Evolutionary conservation across 2,113 vertebrate species (phyloP), one percentile per base, ranked within the genome.

Genomic region (Todiramphus chloris): DNA sequence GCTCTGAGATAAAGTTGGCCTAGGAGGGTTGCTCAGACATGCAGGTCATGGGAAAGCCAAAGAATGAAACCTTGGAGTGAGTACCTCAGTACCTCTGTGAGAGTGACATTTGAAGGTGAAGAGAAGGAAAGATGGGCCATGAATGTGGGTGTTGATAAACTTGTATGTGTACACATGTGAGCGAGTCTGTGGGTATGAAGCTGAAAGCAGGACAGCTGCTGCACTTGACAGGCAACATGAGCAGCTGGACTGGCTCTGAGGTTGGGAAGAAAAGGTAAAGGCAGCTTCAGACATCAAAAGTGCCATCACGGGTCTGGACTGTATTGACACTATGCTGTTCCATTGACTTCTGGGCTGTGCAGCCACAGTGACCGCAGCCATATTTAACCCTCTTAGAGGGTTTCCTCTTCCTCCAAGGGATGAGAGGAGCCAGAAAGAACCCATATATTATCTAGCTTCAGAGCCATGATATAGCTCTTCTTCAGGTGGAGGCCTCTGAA

Each of bases 301-400:
- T 80, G 39, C 19, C 10, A 1, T 24, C 50, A 27, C 0, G 3
- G 19, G 11, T 19, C 28, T 53, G 39, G 53, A 53, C n/a, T 68
- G 63, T 27, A 24, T 62, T 72, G 41, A 51, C 16, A 50, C 17
- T 21, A 3, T 69, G 19, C 8, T 0, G 1, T 68, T 56, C 58
- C 35, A 12, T 6, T 74, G 18, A 67, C 20, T 88, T 82, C 59
- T 80, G 63, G 73, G 48, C 30, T 2, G 0, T 46, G 17, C 28
- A 77, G 13, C 41, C 24, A 5, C 2, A 1, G 37, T 39, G 41
- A 55, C 13, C 4, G 0, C 55, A 83, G 50, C 37, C 2, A 0
- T 19, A 14, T 13, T 67, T 87, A 83, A 81, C 8, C 5, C 13
- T 37, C 37, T 37, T 37, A 37, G 67, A 20, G 30, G 16, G 75